Evolutionary conservation across 2,797 vertebrate species (phyloP), one percentile per base, ranked within the genome.

Genomic region (Hypotaenidia philippensis): DNA sequence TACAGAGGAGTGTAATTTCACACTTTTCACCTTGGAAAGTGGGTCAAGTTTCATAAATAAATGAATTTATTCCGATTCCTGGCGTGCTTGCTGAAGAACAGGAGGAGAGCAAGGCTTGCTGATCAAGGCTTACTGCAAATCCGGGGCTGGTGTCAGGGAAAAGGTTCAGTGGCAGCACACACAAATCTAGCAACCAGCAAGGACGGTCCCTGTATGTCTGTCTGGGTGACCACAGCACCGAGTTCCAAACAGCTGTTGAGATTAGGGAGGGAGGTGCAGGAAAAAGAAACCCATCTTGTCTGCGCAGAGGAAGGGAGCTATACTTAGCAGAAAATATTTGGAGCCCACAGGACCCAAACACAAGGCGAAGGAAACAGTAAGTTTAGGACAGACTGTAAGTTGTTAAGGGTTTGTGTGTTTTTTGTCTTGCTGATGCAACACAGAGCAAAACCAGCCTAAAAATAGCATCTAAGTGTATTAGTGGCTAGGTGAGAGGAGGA

Each of bases 201-300:
- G 5, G 92, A 55, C 71, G 26, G 38, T 2, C 23, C 5, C 0
- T 13, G 11, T 9, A 1, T 9, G 21, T 49, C 56, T 59, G 59
- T 32, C 68, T 55, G 16, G 6, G 21, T 19, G 21, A 61, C 77
- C 85, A 52, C 89, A 66, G 11, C 49, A 83, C 63, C 1, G 3
- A 26, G 38, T 65, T 72, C 69, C 72, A 87, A 92, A 79, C 27
- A 96, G 75, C 83, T 83, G 81, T 57, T 29, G 60, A 83, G 87
- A 72, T 59, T 52, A 17, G 70, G 68, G 60, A 85, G 52, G 69
- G 66, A 72, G 66, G 60, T 63, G 63, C 69, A 90, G 60, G 56
- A 79, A 60, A 79, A 53, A 82, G 63, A 77, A 92, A 65, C 38
- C 22, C 84, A 7, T 7, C 32, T 7, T 53, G 47, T 83, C 82